These are phyloP conservation scores for Metaphire vulgaris DNA, from an alignment of 1,140 invertebrate species.

Conservation along the genomic window DNA sequence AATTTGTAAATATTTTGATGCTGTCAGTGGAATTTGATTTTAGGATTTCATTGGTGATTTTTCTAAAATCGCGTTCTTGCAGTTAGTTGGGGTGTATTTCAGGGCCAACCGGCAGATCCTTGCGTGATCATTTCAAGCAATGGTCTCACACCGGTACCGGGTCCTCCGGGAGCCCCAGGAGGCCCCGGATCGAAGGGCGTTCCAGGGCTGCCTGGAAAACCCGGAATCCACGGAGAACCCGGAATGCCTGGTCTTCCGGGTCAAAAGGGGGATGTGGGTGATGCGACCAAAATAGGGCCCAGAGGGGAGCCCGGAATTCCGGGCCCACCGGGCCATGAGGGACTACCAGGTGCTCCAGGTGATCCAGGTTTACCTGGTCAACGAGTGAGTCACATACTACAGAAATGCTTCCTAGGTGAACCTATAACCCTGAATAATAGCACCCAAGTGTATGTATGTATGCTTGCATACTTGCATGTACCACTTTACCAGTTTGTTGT, in stretches of 20 bases:
- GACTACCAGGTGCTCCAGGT: slow-evolving; percentile 24
- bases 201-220: slow-evolving; percentile 27
- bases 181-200: slow-evolving; percentile 18
- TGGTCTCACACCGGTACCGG: background rate
- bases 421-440: no score
- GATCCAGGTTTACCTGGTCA: slow-evolving; percentile 29
- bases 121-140: background rate
- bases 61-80: no score
- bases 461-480: no score
- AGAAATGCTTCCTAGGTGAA: background rate
- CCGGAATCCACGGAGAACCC: slow-evolving; percentile 27
- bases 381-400: slow-evolving; percentile 18
- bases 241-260: slow-evolving; percentile 32
- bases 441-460: no score
- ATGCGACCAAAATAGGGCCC: slow-evolving; percentile 2
- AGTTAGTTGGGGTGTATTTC: no score
- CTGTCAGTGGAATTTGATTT: no score
- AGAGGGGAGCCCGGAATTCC: slow-evolving; percentile 12
- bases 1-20: no score
- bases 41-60: no score
- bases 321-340: slow-evolving; percentile 23
- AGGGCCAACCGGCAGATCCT: slow-evolving; percentile 10
- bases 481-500: no score
- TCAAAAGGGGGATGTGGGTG: slow-evolving; percentile 28
- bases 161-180: slow-evolving; percentile 20